Evolutionary conservation across 2,113 vertebrate species (phyloP), one percentile per base, ranked within the genome.

Genomic region (Leptosomus discolor): DNA sequence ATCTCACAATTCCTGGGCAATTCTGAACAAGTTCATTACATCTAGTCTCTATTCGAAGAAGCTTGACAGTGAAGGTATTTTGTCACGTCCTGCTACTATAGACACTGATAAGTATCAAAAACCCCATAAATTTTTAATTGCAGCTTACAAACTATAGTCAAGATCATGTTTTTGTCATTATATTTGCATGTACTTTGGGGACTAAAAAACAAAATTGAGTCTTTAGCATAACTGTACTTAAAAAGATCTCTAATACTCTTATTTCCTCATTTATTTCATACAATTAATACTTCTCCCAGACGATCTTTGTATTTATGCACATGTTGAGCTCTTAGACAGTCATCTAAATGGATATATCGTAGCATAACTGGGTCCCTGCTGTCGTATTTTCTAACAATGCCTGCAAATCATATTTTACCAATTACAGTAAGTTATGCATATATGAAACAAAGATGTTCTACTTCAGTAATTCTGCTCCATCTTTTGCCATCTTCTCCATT

Each of bases 381-480:
- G 8, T 12, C 8, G 1, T 50, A 29, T 78, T 70, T 74, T 43
- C 76, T 71, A 87, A 64, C 24, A 68, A 57, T 11, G 36, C 11
- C 48, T 53, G 24, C n/a, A 57, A 64, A 79, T 53, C 36, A 2
- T 7, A 50, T 61, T 90, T 84, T 70, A 63, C 57, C 57, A 50
- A 37, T 34, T 69, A 54, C 30, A 50, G 19, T 45, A 81, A 90
- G 11, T 45, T 80, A 60, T 61, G 16, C 23, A 48, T 36, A 48
- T 69, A 61, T 21, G 77, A 91, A 93, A 92, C 19, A 7, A 85
- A 85, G 67, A 69, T 75, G 67, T 75, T 97, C 75, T 97, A 99
- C 99, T 97, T 98, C 46, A 99, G 97, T 80, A 98, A 64, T 1
- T 90, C 69, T 37, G 94, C 97, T 30, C 86, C 54, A 1, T 91